phyloP scores from a whole-genome alignment of 2,888 invertebrate species.

The Chrysomela aeneicollis region DNA sequence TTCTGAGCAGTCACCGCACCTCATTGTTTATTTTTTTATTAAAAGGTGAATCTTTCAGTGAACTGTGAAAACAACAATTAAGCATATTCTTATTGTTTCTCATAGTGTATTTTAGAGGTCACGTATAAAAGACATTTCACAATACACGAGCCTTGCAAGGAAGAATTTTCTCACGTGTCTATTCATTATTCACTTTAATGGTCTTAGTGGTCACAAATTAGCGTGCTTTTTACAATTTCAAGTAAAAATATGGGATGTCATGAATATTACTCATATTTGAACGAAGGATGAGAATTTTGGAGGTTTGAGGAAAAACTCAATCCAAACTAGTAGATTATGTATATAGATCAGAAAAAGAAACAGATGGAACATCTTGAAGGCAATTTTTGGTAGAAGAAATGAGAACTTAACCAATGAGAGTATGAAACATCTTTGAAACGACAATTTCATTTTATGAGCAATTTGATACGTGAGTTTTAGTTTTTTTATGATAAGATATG shows the following conservation, averaged over 20 bases:
- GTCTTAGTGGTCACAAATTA: constrained; percentile 13
- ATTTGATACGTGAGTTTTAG: no score
- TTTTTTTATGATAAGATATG: no score
- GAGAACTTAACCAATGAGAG: no score
- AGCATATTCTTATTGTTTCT: constrained; percentile 10
- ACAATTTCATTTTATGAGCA: no score
- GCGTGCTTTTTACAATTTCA: constrained; percentile 12
- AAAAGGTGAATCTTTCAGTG: constrained; percentile 15
- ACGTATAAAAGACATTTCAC: constrained; percentile 18
- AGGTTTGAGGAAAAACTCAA: no score
- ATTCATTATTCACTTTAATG: constrained; percentile 22
- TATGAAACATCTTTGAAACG: no score
- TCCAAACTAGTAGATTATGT: no score
- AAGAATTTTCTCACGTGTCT: constrained; percentile 21
- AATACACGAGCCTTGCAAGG: constrained; percentile 16
- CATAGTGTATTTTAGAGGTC: constrained; percentile 18
- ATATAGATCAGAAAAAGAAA: no score
- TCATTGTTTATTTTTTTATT: constrained; percentile 14
- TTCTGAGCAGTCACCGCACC: neutral
- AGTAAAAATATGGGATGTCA: neutral
- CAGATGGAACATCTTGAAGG: no score
- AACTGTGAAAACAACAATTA: constrained; percentile 20
- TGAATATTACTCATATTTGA: neutral
- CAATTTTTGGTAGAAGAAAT: no score
- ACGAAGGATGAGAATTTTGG: neutral